Percentiles rank a stretch among this genome's conserved stretches.
Conservation (phyloP, 2,797 vertebrate species). For the Hybognathus amarus region DNA sequence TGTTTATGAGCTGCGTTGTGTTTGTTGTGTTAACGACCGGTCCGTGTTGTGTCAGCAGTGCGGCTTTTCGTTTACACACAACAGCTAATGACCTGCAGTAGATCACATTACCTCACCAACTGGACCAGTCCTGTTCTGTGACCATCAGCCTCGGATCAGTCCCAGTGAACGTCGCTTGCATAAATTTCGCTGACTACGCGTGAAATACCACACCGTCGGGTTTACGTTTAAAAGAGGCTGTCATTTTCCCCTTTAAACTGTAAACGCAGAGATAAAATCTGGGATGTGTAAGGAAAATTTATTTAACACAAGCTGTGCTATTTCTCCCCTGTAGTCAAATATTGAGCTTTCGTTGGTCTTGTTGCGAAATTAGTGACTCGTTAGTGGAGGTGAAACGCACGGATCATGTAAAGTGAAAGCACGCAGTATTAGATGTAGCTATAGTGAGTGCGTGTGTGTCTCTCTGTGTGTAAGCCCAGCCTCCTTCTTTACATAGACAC, state of each 20-base stretch:
- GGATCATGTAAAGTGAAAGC: conserved; percentile 56
- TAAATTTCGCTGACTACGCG: conserved; percentile 54
- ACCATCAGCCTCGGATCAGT: conserved; percentile 33
- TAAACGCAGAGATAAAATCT: conserved; percentile 48
- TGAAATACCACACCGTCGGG: conserved; percentile 42
- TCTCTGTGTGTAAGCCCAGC: conserved; percentile 50
- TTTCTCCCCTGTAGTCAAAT: conserved; percentile 12
- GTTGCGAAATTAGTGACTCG: conserved; percentile 1
- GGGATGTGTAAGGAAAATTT: conserved; percentile 8
- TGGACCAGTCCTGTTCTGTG: conserved; percentile 43
- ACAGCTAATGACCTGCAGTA: conserved; percentile 60
- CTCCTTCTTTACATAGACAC: conserved; percentile 61
- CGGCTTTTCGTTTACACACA: conserved; percentile 63
- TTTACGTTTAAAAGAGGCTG: conserved; percentile 36
- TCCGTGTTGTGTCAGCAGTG: conserved; percentile 60
- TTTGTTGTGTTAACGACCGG: conserved; percentile 57
- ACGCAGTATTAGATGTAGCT: conserved; percentile 6
- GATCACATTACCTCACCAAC: conserved; percentile 44
- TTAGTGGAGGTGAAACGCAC: conserved; percentile 50
- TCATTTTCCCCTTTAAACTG: conserved; percentile 42
- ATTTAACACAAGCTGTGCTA: conserved; percentile 3
- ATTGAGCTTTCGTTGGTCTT: not conserved
- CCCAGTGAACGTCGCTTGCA: conserved; percentile 33
- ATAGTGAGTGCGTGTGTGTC: not conserved
- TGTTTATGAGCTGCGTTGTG: conserved; percentile 53